Evolutionary conservation across 2,888 invertebrate genomes (phyloP), one percentile per base, ranked within the genome.

Genomic region (Theretra japonica): DNA sequence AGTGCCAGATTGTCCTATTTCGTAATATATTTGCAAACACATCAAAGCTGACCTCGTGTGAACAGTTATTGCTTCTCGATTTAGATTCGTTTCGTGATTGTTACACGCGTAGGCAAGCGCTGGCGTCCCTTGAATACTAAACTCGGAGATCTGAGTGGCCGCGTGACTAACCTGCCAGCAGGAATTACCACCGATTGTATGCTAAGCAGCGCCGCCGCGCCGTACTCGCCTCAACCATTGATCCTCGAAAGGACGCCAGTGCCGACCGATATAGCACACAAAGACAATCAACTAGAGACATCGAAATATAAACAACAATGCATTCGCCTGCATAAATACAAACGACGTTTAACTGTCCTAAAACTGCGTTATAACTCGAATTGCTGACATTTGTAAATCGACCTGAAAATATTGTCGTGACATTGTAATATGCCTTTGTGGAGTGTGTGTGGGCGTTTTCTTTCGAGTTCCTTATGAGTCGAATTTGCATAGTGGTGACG

Each of bases 141-240:
- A 81, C 75, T 60, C 75, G 78, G 77, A 82, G 84, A 89, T 90
- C 88, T 85, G 81, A 89, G 83, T 80, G 75, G 80, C 91, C 90
- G 91, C 92, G 88, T 93, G 92, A 93, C 92, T 92, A 90, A 92
- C 87, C 86, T 87, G 87, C 82, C 84, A 84, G 86, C 79, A 89
- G 90, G 92, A 87, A 89, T 92, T 90, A 90, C 90, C 87, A 87
- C 74, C 89, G 88, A 92, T 93, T 93, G 93, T 93, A 93, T 93
- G 92, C 89, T 88, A 93, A 93, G 77, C 80, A 88, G 84, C 76
- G 72, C 73, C 78, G 75, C 75, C 75, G n/a, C 77, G 73, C 74
- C 75, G 30, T 70, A 70, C 60, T 65, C 23, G 65, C 71, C 71
- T 70, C 75, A 74, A 78, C 79, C 77, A 82, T 80, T 80, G 80